Conservation (phyloP, 64 coral and sea anemone genomes). For the Montipora capricornis region DNA sequence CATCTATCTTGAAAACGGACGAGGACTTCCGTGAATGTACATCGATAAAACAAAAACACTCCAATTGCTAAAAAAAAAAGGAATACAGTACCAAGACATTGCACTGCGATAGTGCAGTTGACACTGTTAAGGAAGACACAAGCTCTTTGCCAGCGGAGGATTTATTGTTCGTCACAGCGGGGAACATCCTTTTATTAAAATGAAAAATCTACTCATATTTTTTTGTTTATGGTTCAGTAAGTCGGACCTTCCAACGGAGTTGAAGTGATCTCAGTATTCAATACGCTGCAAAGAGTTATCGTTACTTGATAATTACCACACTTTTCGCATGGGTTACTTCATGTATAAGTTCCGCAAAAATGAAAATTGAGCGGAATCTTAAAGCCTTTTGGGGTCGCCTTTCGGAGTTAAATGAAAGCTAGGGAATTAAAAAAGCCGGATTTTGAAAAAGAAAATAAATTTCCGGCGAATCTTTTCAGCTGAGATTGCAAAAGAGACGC, state of each 20-base stretch:
- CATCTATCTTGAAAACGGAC: too few relatives aligned
- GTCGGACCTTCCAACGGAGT: neutral
- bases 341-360: neutral
- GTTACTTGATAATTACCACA: neutral
- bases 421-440: neutral
- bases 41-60: neutral
- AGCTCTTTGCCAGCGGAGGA: neutral
- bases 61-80: neutral
- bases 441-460: neutral
- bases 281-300: neutral
- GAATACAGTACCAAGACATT: neutral
- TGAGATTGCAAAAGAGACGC: neutral
- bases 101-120: neutral
- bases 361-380: neutral
- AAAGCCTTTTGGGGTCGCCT: neutral
- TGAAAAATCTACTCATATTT: constrained; percentile 40
- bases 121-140: neutral
- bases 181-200: constrained; percentile 13
- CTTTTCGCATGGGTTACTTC: neutral
- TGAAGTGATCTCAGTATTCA: constrained; percentile 7
- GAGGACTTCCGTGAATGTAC: neutral
- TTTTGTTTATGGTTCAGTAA: constrained; percentile 30
- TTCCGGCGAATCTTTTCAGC: neutral
- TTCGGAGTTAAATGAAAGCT: neutral
- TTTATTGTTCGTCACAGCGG: constrained; percentile 16